These are phyloP conservation scores for Zonotrichia albicollis DNA, from an alignment of 2,797 vertebrate species.

Conservation along the genomic window DNA sequence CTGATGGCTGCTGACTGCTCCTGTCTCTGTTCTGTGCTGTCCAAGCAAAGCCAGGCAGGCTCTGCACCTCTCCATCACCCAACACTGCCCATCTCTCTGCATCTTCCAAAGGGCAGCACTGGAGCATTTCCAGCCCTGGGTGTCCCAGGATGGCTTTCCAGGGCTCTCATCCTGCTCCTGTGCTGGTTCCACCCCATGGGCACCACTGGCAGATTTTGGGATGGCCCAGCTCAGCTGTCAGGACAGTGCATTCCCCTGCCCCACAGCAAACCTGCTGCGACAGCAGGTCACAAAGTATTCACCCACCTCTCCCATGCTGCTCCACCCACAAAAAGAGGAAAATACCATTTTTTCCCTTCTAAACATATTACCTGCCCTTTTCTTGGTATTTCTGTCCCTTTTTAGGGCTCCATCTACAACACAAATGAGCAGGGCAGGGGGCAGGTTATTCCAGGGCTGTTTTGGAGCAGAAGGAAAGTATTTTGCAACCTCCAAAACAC, in stretches of 20 bases:
- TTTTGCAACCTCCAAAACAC: neutral
- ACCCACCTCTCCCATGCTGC: neutral
- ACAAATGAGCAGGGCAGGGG: neutral
- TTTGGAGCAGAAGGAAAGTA: neutral
- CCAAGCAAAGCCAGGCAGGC: fast-evolving
- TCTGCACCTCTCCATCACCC: neutral
- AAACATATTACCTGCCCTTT: neutral
- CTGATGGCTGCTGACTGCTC: neutral
- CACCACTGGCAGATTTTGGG: neutral
- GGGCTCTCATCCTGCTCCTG: neutral
- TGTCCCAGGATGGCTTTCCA: neutral
- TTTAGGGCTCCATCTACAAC: neutral
- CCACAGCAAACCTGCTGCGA: neutral
- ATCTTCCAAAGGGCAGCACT: neutral
- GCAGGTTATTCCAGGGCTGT: neutral
- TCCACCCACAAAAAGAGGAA: neutral
- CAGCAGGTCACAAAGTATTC: neutral
- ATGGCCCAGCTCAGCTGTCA: neutral
- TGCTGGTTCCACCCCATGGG: fast-evolving
- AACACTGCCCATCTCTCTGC: neutral
- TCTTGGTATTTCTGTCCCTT: neutral
- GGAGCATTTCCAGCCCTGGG: neutral
- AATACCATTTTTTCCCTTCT: neutral
- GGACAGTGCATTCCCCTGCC: neutral
- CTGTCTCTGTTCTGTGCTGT: neutral